These are phyloP conservation scores for Lipotes vexillifer DNA, from an alignment of 2,113 vertebrate species.

Conservation along the genomic window DNA sequence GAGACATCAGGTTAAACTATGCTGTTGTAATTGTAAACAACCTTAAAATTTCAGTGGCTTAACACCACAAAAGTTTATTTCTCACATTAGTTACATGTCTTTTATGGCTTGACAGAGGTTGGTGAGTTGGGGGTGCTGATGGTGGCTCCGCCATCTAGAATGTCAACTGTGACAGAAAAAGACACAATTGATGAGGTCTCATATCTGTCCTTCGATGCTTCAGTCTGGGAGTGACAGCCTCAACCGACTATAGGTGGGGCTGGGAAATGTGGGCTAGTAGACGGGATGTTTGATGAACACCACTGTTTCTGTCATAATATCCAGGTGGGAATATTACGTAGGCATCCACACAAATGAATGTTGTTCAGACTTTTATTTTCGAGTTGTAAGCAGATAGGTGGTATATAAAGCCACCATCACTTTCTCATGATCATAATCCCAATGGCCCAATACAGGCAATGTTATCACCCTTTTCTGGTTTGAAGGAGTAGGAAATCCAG, in stretches of 20 bases:
- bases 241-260: neutral
- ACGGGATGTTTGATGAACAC: neutral
- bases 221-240: neutral
- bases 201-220: neutral
- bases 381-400: neutral
- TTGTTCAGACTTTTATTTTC: neutral
- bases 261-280: neutral
- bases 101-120: neutral
- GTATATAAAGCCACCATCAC: neutral
- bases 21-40: neutral
- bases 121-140: neutral
- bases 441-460: neutral
- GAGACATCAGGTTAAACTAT: neutral
- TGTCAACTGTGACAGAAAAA: neutral
- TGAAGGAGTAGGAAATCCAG: neutral
- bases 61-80: neutral
- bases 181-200: neutral
- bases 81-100: neutral
- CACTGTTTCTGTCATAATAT: neutral
- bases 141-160: neutral
- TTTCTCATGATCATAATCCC: neutral
- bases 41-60: neutral
- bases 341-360: neutral
- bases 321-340: neutral
- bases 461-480: neutral